These are phyloP conservation scores for Todiramphus chloris DNA, from an alignment of 2,113 vertebrate species.

Conservation along the genomic window DNA sequence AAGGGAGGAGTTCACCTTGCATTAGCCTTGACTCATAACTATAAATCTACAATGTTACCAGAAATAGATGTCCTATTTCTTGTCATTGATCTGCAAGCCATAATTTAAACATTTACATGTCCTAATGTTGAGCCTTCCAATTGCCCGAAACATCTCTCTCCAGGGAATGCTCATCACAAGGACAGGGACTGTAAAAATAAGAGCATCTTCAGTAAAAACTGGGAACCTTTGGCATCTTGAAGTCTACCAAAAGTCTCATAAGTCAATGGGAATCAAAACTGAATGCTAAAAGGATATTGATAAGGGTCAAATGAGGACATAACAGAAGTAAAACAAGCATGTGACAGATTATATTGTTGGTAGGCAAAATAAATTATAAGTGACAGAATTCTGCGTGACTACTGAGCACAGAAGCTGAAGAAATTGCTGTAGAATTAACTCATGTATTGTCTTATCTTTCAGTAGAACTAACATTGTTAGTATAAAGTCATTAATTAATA, in stretches of 20 bases:
- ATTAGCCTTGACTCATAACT: constrained; percentile 71
- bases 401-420: background rate
- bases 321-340: background rate
- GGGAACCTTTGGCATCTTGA: background rate
- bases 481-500: background rate
- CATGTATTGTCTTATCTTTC: background rate
- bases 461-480: background rate
- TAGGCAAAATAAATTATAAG: background rate
- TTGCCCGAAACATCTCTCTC: constrained; percentile 34
- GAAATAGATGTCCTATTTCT: constrained; percentile 78
- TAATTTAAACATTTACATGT: constrained; percentile 73
- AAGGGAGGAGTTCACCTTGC: constrained; percentile 72
- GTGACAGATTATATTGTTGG: background rate
- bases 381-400: background rate
- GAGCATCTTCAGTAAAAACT: background rate
- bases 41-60: constrained; percentile 73
- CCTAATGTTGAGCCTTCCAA: constrained; percentile 35
- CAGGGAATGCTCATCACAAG: background rate
- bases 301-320: background rate
- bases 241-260: background rate
- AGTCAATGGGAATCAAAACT: background rate
- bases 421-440: background rate
- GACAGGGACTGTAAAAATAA: background rate
- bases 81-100: constrained; percentile 71
- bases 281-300: background rate